Evolutionary conservation across 1,140 invertebrate species (phyloP).

Genomic region (Hycleus phaleratus): DNA sequence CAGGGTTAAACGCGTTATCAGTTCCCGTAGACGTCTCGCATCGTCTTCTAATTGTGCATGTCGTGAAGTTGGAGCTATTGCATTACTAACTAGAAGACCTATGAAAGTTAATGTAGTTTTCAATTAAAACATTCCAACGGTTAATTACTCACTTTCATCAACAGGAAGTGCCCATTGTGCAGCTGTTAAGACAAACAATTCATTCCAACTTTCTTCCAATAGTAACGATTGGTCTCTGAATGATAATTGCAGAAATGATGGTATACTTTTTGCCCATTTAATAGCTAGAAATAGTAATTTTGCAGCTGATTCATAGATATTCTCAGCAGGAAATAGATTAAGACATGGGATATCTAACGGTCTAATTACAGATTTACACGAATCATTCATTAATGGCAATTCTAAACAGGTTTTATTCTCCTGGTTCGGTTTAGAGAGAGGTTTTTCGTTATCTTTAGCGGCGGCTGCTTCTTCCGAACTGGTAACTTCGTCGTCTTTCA

Average conservation of each 20-base stretch:
- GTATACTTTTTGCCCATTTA: constrained; percentile 69
- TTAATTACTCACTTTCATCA: constrained; percentile 52
- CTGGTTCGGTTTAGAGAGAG: too few species aligned
- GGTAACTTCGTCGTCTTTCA: constrained; percentile 65
- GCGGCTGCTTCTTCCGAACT: constrained; percentile 59
- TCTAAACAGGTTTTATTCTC: constrained; percentile 24
- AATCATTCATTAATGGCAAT: constrained; percentile 30
- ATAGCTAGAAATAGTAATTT: constrained; percentile 69
- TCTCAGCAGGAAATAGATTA: constrained; percentile 49
- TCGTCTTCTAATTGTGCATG: constrained; percentile 41
- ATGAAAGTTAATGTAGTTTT: neutral
- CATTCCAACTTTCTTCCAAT: constrained; percentile 72
- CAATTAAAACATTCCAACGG: neutral
- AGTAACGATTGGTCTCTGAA: constrained; percentile 62
- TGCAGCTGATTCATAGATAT: constrained; percentile 64
- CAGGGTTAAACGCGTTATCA: constrained; percentile 54
- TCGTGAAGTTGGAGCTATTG: constrained; percentile 35
- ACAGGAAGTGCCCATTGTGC: constrained; percentile 71
- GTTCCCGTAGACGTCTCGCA: constrained; percentile 45
- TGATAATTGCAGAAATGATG: constrained; percentile 65
- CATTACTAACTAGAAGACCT: constrained; percentile 38
- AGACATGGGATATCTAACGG: constrained; percentile 31
- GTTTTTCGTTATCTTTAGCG: constrained; percentile 27
- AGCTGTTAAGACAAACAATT: constrained; percentile 75
- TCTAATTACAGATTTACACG: constrained; percentile 16